These are phyloP conservation scores for Isichthys henryi DNA, from an alignment of 2,113 vertebrate genomes.

Conservation along the genomic window DNA sequence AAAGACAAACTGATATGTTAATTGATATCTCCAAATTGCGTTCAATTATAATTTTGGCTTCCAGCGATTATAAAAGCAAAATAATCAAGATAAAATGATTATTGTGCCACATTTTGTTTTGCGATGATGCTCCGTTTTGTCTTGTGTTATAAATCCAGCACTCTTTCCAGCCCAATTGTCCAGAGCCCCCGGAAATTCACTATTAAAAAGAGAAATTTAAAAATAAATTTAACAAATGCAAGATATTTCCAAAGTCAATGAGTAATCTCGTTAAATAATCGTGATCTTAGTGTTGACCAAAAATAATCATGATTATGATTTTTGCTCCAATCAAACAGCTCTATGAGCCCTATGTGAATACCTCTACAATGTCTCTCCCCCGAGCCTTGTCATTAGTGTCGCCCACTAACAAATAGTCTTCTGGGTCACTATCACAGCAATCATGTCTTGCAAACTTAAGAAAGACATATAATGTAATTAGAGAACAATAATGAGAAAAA, in stretches of 20 bases:
- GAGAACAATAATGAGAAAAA: neutral
- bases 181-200: neutral
- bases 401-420: neutral
- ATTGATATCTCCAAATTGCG: neutral
- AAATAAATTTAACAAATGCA: neutral
- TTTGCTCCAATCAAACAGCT: neutral
- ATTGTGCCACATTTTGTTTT: neutral
- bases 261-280: neutral
- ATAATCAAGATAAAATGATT: neutral
- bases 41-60: neutral
- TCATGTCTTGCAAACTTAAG: neutral
- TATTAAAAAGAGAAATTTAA: neutral
- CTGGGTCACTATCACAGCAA: neutral
- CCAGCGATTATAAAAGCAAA: neutral
- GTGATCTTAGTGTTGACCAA: neutral
- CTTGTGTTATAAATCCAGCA: neutral
- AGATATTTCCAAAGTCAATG: neutral
- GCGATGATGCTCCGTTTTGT: neutral
- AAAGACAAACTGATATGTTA: neutral
- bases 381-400: no score
- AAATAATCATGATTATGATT: neutral
- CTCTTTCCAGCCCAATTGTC: neutral
- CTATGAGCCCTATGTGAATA: neutral
- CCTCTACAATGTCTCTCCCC: neutral
- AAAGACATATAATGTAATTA: neutral